These are phyloP conservation scores for Pollicipes pollicipes DNA, from an alignment of 1,140 invertebrate genomes.

Conservation along the genomic window DNA sequence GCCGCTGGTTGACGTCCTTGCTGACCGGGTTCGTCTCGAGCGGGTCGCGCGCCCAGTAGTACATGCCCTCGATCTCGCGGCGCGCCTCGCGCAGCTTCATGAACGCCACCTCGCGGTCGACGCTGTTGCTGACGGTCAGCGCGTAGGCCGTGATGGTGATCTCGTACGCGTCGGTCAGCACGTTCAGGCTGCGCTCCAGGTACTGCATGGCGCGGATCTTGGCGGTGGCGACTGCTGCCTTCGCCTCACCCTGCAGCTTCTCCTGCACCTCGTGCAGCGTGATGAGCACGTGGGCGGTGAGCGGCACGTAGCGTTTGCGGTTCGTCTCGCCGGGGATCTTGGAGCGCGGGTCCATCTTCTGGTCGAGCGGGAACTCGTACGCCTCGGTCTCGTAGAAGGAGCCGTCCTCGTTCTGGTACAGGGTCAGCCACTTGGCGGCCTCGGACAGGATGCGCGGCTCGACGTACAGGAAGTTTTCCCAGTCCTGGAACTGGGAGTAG, in stretches of 20 bases:
- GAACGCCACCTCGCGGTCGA: conserved; percentile 24
- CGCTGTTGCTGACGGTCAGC: conserved; percentile 27
- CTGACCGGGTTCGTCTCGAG: conserved; percentile 24
- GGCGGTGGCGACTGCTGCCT: conserved; percentile 15
- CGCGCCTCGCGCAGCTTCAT: conserved; percentile 18
- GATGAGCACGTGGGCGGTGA: conserved; percentile 33
- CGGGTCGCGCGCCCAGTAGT: conserved; percentile 28
- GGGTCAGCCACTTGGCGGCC: conserved; percentile 27
- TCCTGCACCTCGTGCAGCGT: conserved; percentile 24
- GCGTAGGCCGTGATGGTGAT: conserved; percentile 33
- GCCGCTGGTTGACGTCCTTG: conserved; percentile 27
- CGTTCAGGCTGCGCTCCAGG: conserved; percentile 26
- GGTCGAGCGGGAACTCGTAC: conserved; percentile 9
- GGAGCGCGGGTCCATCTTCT: conserved; percentile 5
- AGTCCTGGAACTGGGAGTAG: conserved; percentile 31
- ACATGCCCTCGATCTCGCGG: conserved; percentile 20
- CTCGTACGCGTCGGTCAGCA: conserved; percentile 29
- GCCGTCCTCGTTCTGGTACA: conserved; percentile 28
- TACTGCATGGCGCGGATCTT: conserved; percentile 10
- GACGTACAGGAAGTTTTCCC: conserved; percentile 33
- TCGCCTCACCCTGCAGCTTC: conserved; percentile 21
- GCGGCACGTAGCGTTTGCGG: conserved; percentile 20
- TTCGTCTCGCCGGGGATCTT: not conserved
- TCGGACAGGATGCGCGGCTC: conserved; percentile 26
- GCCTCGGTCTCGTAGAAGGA: conserved; percentile 27